Conservation (phyloP, 2,888 invertebrate genomes). For the Agrotis segetum region DNA sequence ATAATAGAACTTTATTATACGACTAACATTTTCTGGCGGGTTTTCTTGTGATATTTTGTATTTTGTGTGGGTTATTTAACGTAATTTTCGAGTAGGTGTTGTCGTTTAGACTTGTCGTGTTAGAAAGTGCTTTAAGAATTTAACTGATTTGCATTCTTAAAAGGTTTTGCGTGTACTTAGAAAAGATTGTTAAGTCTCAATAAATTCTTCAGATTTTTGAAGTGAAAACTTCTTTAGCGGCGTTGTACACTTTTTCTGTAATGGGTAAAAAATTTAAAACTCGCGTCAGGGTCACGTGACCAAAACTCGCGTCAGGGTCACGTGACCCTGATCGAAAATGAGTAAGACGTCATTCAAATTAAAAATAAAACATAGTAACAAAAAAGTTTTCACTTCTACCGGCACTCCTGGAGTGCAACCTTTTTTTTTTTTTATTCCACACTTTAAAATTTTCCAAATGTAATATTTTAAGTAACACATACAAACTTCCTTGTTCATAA, state of each 20-base stretch:
- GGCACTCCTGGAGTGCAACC: too few relatives aligned
- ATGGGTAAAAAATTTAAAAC: too few relatives aligned
- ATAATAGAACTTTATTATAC: conserved; percentile 85
- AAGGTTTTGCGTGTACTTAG: conserved; percentile 44
- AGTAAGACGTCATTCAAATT: too few relatives aligned
- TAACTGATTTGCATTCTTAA: conserved; percentile 47
- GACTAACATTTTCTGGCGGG: conserved; percentile 62
- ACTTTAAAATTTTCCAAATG: neutral
- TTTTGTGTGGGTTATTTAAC: conserved; percentile 13
- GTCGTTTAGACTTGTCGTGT: conserved; percentile 26
- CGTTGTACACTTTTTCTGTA: too few relatives aligned
- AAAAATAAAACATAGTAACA: too few relatives aligned
- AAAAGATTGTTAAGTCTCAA: conserved; percentile 8
- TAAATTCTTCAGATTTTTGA: conserved; percentile 13
- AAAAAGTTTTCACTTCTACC: too few relatives aligned
- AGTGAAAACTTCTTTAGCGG: too few relatives aligned
- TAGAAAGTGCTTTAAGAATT: conserved; percentile 37
- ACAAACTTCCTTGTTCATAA: conserved; percentile 44
- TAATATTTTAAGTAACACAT: conserved; percentile 17
- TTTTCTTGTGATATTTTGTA: conserved; percentile 56
- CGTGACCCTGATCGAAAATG: too few relatives aligned
- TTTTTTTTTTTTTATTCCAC: neutral
- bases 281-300: too few relatives aligned
- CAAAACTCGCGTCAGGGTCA: too few relatives aligned
- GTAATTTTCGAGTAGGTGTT: conserved; percentile 35